A percentile compares a stretch with the other conserved stretches of the same genome.
phyloP scores from a whole-genome alignment of 2,888 invertebrate species.

The Drosophila rellima region DNA sequence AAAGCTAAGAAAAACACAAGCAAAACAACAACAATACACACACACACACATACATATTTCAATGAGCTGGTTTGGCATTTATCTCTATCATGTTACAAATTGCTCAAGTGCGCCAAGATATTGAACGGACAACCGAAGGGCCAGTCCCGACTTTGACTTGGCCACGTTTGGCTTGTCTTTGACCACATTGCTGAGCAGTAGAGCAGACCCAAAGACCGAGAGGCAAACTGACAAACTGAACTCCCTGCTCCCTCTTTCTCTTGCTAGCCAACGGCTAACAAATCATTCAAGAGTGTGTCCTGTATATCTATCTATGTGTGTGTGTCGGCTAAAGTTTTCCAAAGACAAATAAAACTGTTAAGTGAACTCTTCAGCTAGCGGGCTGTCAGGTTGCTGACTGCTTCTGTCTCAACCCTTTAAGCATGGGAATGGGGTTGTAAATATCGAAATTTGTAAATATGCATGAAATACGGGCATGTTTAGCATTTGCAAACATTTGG shows the following conservation, averaged over 20 bases:
- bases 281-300: conserved; percentile 65
- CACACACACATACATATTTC: conserved; percentile 12
- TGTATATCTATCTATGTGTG: conserved; percentile 29
- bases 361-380: conserved; percentile 76
- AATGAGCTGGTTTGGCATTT: conserved; percentile 61
- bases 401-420: not conserved
- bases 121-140: conserved; percentile 44
- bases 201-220: conserved; percentile 2
- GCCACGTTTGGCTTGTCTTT: conserved; percentile 64
- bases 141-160: conserved; percentile 59
- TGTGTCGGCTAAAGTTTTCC: conserved; percentile 67
- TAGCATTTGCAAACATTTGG: conserved; percentile 77
- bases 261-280: conserved; percentile 39
- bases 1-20: conserved; percentile 76
- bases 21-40: conserved; percentile 50
- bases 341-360: conserved; percentile 81
- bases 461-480: conserved; percentile 80
- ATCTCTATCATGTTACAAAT: conserved; percentile 79
- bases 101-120: conserved; percentile 76
- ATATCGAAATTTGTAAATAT: conserved; percentile 81
- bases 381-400: conserved; percentile 42
- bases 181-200: conserved; percentile 65
- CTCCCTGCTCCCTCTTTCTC: not conserved
- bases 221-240: conserved; percentile 34
- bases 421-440: conserved; percentile 59